phyloP scores from a whole-genome alignment of 1,140 invertebrate species.

The Zaprionus africanus region DNA sequence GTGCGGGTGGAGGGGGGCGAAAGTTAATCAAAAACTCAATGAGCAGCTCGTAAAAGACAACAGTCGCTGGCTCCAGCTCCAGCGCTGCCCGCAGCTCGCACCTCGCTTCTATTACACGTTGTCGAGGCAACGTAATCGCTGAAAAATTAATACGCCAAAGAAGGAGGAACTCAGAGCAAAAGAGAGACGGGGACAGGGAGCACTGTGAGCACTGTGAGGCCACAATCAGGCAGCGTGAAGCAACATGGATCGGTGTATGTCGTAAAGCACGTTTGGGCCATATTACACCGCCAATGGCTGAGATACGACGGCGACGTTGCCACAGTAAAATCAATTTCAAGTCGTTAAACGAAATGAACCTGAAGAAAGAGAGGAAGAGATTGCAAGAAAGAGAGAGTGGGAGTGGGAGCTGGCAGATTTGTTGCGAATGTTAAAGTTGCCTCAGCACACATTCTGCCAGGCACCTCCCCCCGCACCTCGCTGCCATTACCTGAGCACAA shows the following conservation, averaged over 20 bases:
- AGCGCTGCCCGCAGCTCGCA: constrained; percentile 5
- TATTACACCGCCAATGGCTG: constrained; percentile 60
- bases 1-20: constrained; percentile 14
- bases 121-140: constrained; percentile 78
- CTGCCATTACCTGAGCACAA: constrained; percentile 55
- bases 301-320: constrained; percentile 55
- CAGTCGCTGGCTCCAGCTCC: not conserved
- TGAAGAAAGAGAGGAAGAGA: constrained; percentile 22
- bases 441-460: constrained; percentile 20
- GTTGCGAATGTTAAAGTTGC: constrained; percentile 45
- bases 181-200: too few species aligned
- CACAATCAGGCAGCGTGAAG: constrained; percentile 23
- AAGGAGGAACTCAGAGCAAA: constrained; percentile 15
- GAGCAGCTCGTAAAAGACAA: constrained; percentile 75
- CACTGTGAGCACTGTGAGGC: constrained; percentile 10
- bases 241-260: constrained; percentile 55
- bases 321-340: constrained; percentile 83
- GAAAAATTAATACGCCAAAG: constrained; percentile 75
- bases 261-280: constrained; percentile 78
- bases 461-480: too few species aligned
- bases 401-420: constrained; percentile 23
- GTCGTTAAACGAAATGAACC: constrained; percentile 84
- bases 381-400: not conserved
- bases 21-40: constrained; percentile 83
- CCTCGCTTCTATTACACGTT: constrained; percentile 71